Evolutionary conservation across 1,140 invertebrate genomes (phyloP), one percentile per base, ranked within the genome.

Genomic region (Cydia pomonella): DNA sequence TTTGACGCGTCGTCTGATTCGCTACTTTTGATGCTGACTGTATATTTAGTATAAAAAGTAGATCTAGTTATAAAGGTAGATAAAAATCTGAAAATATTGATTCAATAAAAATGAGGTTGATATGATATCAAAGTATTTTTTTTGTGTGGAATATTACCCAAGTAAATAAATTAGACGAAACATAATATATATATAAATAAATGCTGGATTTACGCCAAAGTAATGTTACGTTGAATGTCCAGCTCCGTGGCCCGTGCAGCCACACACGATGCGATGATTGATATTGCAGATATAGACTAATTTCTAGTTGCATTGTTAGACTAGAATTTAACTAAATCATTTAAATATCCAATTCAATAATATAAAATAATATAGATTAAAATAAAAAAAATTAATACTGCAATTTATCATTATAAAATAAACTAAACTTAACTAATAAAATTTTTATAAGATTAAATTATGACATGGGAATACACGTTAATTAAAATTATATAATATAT

Each of bases 121-220:
- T 21, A 18, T 53, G 53, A 72, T 47, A 74, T 77, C 76, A 74
- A 74, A 72, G 74, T 74, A 74, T 62, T 72, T 75, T 74, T 73
- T 77, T 77, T 77, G 76, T 74, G 73, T 75, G 71, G 80, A 80
- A 81, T 78, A 77, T 80, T 77, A 33, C 63, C 63, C 75, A 72
- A 78, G 76, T 78, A 81, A 82, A 84, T 84, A 84, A 82, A 84
- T 84, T 81, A 82, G 76, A 27, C 75, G 75, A 75, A 82, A 73
- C 72, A 74, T 75, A 77, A 81, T 82, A 82, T 81, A 84, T 82
- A 81, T 80, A 38, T 38, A 38, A 9, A 81, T 80, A 81, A 74
- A 12, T 25, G 38, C 77, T 84, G 83, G 83, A 79, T 71, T 13
- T 47, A 63, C 72, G 81, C 83, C 83, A 84, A 76, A 73, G 63